Evolutionary conservation across 2,888 invertebrate species (phyloP).

Genomic region (Heliconius hortense): DNA sequence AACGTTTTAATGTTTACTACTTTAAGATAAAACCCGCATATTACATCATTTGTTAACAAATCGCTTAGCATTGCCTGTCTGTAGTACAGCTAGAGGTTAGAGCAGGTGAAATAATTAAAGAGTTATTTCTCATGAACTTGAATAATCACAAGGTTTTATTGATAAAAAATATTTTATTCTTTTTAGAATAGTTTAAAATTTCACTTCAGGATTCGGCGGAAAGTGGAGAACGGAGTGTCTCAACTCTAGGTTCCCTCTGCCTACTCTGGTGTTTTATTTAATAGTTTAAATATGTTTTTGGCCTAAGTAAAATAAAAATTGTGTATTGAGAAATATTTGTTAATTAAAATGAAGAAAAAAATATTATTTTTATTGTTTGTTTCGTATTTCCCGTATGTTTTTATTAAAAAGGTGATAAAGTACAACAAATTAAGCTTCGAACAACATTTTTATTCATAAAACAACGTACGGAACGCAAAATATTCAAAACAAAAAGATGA

Average conservation of each 20-base stretch:
- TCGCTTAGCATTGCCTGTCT: slow-evolving; percentile 35
- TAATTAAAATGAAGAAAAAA: neutral
- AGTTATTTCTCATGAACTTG: slow-evolving; percentile 59
- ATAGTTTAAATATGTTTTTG: slow-evolving; percentile 26
- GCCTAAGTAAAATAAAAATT: neutral
- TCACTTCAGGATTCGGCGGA: no score
- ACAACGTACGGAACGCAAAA: slow-evolving; percentile 31
- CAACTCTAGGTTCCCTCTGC: no score
- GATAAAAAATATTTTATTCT: neutral
- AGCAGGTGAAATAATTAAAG: slow-evolving; percentile 39
- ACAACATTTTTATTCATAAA: slow-evolving; percentile 23
- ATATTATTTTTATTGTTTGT: neutral
- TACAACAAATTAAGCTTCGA: neutral
- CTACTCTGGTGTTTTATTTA: no score
- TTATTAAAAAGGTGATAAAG: neutral
- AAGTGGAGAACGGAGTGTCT: no score
- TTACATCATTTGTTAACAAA: slow-evolving; percentile 47
- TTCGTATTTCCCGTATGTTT: neutral
- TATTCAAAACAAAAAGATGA: slow-evolving; percentile 44
- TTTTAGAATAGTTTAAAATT: neutral
- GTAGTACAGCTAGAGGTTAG: slow-evolving; percentile 36
- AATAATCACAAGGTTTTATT: slow-evolving; percentile 54
- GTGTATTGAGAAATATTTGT: no score
- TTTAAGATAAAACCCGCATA: slow-evolving; percentile 72
- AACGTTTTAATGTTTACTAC: slow-evolving; percentile 55